These are phyloP conservation scores for Pelvicachromis taeniatus DNA, from an alignment of 2,113 vertebrate species.

Conservation along the genomic window DNA sequence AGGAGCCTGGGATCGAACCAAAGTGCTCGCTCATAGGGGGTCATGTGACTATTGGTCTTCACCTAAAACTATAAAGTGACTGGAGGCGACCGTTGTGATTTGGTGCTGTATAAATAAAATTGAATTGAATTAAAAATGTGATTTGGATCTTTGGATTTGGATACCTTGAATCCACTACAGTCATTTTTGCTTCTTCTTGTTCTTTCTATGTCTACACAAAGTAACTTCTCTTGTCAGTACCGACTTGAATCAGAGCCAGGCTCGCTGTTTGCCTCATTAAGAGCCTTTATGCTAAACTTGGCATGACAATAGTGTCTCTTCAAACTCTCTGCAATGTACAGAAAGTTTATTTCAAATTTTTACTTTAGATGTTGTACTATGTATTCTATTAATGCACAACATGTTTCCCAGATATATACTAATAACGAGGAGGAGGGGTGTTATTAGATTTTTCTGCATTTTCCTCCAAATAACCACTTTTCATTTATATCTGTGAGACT, in stretches of 20 bases:
- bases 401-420: background rate
- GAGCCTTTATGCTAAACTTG: background rate
- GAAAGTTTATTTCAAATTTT: background rate
- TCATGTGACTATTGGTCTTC: background rate
- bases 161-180: background rate
- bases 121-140: background rate
- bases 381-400: background rate
- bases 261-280: background rate
- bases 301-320: background rate
- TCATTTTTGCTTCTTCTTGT: background rate
- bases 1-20: too few relatives aligned
- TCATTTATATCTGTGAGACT: background rate
- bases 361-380: background rate
- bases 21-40: background rate
- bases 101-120: background rate
- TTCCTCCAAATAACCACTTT: background rate
- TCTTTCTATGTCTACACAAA: background rate
- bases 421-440: background rate
- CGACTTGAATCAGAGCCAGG: background rate
- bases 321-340: background rate
- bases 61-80: background rate
- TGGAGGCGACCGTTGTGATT: background rate
- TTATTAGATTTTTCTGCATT: background rate
- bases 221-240: background rate
- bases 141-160: background rate